Conservation (phyloP, 92 coral and sea anemone genomes). For the Parazoanthus atlanticus region DNA sequence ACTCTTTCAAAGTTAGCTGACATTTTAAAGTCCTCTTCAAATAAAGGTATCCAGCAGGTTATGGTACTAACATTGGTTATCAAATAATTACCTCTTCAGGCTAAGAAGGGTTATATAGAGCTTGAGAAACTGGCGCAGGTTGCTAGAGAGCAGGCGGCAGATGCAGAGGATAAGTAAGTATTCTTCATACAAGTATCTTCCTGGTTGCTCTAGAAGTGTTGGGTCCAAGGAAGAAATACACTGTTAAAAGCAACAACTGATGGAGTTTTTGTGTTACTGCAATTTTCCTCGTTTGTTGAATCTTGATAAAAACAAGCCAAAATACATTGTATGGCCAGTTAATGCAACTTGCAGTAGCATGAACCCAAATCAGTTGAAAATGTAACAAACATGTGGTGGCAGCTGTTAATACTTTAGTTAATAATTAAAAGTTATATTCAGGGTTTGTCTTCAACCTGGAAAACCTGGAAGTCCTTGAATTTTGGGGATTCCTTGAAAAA, state of each 20-base stretch:
- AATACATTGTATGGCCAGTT: background rate
- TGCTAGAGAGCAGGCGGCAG: constrained; percentile 91
- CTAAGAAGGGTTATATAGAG: constrained; percentile 87
- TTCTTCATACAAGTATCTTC: background rate
- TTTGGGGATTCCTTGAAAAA: no score
- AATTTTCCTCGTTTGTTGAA: background rate
- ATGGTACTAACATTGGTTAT: background rate
- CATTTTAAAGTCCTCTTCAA: no score
- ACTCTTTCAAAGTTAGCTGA: no score
- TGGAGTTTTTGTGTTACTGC: background rate
- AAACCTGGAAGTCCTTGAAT: no score
- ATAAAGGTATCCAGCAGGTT: no score
- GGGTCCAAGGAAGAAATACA: background rate
- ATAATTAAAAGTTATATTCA: no score
- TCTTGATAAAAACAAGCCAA: background rate
- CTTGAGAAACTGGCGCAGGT: constrained; percentile 90
- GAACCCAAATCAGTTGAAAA: background rate
- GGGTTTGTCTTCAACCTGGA: no score
- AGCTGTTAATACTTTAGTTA: background rate
- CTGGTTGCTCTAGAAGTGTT: background rate
- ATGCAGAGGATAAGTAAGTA: constrained; percentile 96
- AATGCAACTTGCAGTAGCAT: background rate
- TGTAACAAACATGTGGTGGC: background rate
- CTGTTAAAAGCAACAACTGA: no score
- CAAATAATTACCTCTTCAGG: constrained; percentile 47